Conservation (phyloP, 2,113 vertebrate genomes). For the Odontesthes bonariensis region DNA sequence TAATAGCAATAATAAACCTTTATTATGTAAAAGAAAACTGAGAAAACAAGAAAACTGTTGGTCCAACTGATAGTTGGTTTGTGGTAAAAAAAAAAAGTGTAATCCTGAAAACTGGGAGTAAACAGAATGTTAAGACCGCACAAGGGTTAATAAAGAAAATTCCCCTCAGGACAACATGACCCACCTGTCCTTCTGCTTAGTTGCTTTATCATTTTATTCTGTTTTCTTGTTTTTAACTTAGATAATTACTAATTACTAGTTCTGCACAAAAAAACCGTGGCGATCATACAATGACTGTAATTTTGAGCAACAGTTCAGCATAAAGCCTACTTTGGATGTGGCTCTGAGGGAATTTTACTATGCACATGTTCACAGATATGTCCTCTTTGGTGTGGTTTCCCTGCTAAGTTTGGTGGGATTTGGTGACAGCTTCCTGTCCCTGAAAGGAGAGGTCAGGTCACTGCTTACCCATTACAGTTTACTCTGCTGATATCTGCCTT, state of each 20-base stretch:
- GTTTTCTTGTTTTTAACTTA: neutral
- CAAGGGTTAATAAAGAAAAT: too few relatives aligned
- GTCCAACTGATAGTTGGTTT: too few relatives aligned
- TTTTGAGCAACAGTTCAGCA: neutral
- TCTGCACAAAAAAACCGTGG: too few relatives aligned
- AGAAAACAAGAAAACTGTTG: too few relatives aligned
- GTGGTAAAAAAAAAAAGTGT: too few relatives aligned
- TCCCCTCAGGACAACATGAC: too few relatives aligned
- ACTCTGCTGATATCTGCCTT: slow-evolving; percentile 71
- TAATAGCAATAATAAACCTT: too few relatives aligned
- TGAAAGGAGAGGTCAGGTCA: slow-evolving; percentile 28
- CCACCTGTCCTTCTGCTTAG: too few relatives aligned
- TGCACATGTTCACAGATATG: neutral
- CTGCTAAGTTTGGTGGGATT: slow-evolving; percentile 1
- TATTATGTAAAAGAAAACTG: too few relatives aligned
- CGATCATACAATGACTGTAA: neutral
- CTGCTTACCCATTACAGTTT: slow-evolving; percentile 43
- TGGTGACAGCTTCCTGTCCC: slow-evolving; percentile 24
- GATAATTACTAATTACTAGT: neutral
- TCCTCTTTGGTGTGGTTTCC: slow-evolving; percentile 2
- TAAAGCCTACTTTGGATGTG: slow-evolving; percentile 19
- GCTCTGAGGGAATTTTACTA: slow-evolving; percentile 23
- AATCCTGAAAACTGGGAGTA: too few relatives aligned
- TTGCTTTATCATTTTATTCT: neutral
- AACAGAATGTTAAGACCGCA: too few relatives aligned